Evolutionary conservation across 2,113 vertebrate species (phyloP).

Genomic region (Cyprinodon variegatus): DNA sequence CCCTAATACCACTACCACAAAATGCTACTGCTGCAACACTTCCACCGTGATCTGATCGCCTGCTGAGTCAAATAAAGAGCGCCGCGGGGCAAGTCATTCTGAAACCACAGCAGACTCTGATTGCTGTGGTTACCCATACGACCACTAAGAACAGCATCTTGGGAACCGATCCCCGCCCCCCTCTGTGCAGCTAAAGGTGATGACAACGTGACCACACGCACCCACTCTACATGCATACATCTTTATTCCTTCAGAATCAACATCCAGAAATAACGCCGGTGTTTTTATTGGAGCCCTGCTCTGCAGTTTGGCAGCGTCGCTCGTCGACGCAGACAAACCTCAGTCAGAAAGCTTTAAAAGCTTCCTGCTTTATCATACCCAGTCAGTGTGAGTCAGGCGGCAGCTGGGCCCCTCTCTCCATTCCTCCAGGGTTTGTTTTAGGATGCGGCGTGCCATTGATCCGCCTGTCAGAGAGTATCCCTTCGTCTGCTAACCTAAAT

Average conservation of each 20-base stretch:
- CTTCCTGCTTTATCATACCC: not conserved
- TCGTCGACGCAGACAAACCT: conserved; percentile 21
- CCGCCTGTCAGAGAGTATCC: conserved; percentile 29
- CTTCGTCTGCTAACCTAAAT: conserved; percentile 41
- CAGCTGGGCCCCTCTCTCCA: conserved; percentile 28
- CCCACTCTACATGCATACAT: conserved; percentile 50
- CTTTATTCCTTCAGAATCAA: conserved; percentile 12
- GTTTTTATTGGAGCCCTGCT: not conserved
- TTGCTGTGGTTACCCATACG: conserved; percentile 41
- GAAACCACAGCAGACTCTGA: conserved; percentile 42
- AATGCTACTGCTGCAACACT: conserved; percentile 6
- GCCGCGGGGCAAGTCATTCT: not conserved
- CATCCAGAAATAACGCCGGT: conserved; percentile 43
- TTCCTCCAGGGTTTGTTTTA: conserved; percentile 41
- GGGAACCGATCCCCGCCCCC: conserved; percentile 44
- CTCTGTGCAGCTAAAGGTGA: conserved; percentile 46
- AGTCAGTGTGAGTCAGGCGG: conserved; percentile 17
- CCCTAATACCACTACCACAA: conserved; percentile 39
- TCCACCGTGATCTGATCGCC: conserved; percentile 11
- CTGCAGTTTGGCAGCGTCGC: conserved; percentile 23
- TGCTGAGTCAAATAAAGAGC: conserved; percentile 13
- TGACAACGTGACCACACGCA: conserved; percentile 61
- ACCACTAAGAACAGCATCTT: conserved; percentile 27
- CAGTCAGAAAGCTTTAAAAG: conserved; percentile 27
- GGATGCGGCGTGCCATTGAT: conserved; percentile 48